Base-by-base conservation (phyloP, 2,113 vertebrate species). In the Hippocampus barbouri region DNA sequence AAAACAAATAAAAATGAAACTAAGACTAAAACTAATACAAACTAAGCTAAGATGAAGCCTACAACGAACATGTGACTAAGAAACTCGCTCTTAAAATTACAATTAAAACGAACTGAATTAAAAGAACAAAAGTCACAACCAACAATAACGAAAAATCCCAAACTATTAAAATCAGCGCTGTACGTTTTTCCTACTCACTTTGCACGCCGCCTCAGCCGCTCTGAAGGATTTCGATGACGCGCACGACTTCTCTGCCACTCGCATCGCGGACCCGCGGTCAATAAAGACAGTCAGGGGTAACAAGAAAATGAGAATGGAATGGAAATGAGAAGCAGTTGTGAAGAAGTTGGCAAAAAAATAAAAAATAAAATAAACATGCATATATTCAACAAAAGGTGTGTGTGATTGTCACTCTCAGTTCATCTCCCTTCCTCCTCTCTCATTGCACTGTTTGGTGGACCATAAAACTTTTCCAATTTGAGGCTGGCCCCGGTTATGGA, bases 331-430 rank as follows among this genome's bases (percentile, higher is more conserved):
- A 67, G 57, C 49, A 21, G 20, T 60, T 15, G n/a, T n/a, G 51
- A 54, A 54, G 51, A 54, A 54, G 51, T n/a, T 6, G 49, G 49
- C 18, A 25, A 25, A 8, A 21, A 21, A 21, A 53, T 12, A 53
- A 21, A 53, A 53, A 53, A 53, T 11, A 54, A 54, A 54, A 56
- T 43, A 10, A 12, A n/a, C 21, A 57, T 57, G 56, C 27, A 56
- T 69, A 67, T 54, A 70, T 74, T 73, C 23, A 7, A 27, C 73
- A 16, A 41, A 14, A 21, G 30, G 23, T 38, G 71, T 34, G 62
- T 20, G 56, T 25, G 72, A 84, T 82, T 85, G 79, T 71, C 40
- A n/a, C 73, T 73, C 60, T 70, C 71, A n/a, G 71, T 76, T 41
- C 64, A 75, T 73, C 68, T 49, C 69, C 67, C 67, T 53, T 45